Evolutionary conservation across 2,113 vertebrate species (phyloP), one percentile per base, ranked within the genome.

Genomic region (Notarius quadriscutis): DNA sequence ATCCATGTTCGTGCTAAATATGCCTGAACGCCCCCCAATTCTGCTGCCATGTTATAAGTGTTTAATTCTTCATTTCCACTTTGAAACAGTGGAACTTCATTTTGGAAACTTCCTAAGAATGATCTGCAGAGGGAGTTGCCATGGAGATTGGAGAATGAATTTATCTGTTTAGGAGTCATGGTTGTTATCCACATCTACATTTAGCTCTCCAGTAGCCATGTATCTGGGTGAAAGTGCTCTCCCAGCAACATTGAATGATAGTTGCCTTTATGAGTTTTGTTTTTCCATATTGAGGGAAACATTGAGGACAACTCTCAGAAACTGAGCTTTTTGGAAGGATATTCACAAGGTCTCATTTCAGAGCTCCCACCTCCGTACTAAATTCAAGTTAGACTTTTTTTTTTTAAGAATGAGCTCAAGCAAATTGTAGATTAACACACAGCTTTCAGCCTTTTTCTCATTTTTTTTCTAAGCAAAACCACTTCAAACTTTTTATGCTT

Each of bases 71-170:
- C 50, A 15, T 25, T 55, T 81, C 63, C 51, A 71, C 20, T 27
- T 57, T 81, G 30, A 81, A 86, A 81, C 79, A 81, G 27, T 72
- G 25, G 41, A 65, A 63, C 25, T 79, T 86, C 74, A 48, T 86
- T 41, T 71, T 58, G 77, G 67, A 86, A 86, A 48, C 30, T 81
- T 81, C 30, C 18, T 62, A 86, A 86, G 85, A 80, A 81, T 65
- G 81, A 65, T n/a, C 69, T 48, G 69, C 53, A 69, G 50, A 57
- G 60, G 62, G 65, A 30, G 71, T 83, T 86, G 27, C 25, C 62
- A 86, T 82, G 79, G 87, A 74, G 72, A 85, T 81, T 41, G 10
- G 30, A 48, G 79, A 34, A 75, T 55, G 67, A 78, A 77, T 82
- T 55, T 62, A 48, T 77, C 50, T 75, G 57, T 85, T 83, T 74